Evolutionary conservation across 2,113 vertebrate genomes (phyloP).

Genomic region (Isichthys henryi): DNA sequence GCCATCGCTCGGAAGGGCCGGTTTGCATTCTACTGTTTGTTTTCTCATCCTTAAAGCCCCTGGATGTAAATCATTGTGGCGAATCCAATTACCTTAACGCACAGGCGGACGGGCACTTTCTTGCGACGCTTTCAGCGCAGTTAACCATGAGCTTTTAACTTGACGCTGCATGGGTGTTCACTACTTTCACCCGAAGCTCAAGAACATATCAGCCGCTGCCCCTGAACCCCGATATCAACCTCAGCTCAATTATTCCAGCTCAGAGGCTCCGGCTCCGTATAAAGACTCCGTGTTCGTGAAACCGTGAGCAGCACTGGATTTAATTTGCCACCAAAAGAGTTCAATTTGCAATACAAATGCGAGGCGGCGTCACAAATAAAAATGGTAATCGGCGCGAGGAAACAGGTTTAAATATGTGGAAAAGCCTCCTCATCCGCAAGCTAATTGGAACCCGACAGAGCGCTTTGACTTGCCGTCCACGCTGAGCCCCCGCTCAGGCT

Average conservation of each 20-base stretch:
- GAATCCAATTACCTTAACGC: slow-evolving; percentile 19
- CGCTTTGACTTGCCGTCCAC: background rate
- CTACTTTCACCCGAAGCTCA: background rate
- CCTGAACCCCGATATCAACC: background rate
- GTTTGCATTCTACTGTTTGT: background rate
- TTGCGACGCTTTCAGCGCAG: background rate
- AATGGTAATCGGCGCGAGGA: background rate
- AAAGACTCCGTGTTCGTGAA: background rate
- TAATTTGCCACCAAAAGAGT: slow-evolving; percentile 9
- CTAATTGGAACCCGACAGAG: background rate
- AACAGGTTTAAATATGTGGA: background rate
- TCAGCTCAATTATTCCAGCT: background rate
- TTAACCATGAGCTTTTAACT: background rate
- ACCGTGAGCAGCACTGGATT: background rate
- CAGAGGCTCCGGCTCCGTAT: background rate
- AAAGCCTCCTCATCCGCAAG: background rate
- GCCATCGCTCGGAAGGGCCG: slow-evolving; percentile 31
- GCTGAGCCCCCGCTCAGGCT: background rate
- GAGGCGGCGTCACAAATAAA: background rate
- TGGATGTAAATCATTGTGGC: slow-evolving; percentile 7
- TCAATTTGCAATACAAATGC: slow-evolving; percentile 7
- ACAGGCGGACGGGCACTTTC: background rate
- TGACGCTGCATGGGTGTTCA: background rate
- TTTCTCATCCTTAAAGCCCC: slow-evolving; percentile 11
- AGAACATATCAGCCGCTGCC: background rate